Conservation (phyloP, 2,888 invertebrate genomes). For the Drosophila pseudotalamancana region DNA sequence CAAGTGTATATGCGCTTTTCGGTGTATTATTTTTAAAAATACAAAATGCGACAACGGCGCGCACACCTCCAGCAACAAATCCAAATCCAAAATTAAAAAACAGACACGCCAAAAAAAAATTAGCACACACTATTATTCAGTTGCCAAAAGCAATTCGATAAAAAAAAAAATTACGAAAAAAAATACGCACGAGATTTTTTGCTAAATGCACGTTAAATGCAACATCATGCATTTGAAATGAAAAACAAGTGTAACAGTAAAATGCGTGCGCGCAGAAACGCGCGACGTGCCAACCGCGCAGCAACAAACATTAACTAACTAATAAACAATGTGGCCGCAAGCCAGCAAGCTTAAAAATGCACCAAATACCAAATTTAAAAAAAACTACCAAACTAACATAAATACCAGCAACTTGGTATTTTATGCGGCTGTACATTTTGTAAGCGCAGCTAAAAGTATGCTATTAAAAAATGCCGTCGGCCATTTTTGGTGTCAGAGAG, state of each 20-base stretch:
- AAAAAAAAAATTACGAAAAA: not conserved
- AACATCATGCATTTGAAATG: conserved; percentile 34
- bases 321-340: conserved; percentile 36
- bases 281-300: conserved; percentile 53
- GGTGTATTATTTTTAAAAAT: conserved; percentile 49
- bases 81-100: conserved; percentile 5
- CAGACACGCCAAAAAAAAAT: conserved; percentile 13
- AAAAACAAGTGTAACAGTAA: conserved; percentile 30
- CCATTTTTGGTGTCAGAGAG: not conserved
- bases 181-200: conserved; percentile 25
- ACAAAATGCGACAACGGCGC: not conserved
- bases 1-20: conserved; percentile 31
- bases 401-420: conserved; percentile 17
- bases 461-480: not conserved
- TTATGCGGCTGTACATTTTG: not conserved
- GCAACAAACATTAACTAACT: conserved; percentile 46
- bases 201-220: conserved; percentile 42
- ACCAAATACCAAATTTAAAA: not conserved
- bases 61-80: conserved; percentile 18
- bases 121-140: conserved; percentile 10
- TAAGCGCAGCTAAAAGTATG: conserved; percentile 12
- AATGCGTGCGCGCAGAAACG: conserved; percentile 38
- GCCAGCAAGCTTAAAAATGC: not conserved
- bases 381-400: not conserved
- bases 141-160: no score